Evolutionary conservation across 2,888 invertebrate genomes (phyloP), one percentile per base, ranked within the genome.

Genomic region (Pedicia rivosa): DNA sequence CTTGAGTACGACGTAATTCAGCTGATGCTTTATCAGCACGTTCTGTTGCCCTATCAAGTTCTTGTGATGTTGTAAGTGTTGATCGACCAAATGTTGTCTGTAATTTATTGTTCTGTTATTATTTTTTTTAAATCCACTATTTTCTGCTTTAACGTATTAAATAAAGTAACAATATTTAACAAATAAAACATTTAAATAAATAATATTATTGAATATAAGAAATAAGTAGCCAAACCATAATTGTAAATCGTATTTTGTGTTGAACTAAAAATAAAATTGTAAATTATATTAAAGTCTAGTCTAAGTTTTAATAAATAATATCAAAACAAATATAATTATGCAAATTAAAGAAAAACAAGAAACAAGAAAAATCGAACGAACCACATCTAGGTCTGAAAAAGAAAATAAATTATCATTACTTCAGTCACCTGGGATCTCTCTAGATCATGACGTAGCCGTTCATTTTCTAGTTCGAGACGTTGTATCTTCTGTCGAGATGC

Each of bases 381-480:
- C 35, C 25, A 24, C 24, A 32, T 20, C 12, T 32, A 32, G 17
- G 14, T 13, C 32, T 20, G 20, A 34, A 34, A 26, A 26, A 26
- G n/a, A 10, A 26, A 16, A 19, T 19, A n/a, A 17, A 35, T 35
- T 20, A 35, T 15, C 19, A 35, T 27, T 35, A 27, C 35, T 22
- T 35, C 16, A 25, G 15, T 33, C 57, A 62, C 61, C 59, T 83
- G 82, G 35, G 83, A 81, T 50, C 84, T 66, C 57, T 88, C 87
- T 40, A 87, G 59, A 52, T 88, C 88, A 51, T 83, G 80, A 54
- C 80, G 78, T 42, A 91, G 69, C 42, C 90, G 70, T 57, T 91
- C 91, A 51, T 88, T 88, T 58, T 92, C 91, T 47, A 91, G 66
- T 57, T 92, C 91, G 14, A 87, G 66, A 47, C 88, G 72, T 12